Evolutionary conservation across 2,888 invertebrate genomes (phyloP).

Genomic region (Rotaria sp.): DNA sequence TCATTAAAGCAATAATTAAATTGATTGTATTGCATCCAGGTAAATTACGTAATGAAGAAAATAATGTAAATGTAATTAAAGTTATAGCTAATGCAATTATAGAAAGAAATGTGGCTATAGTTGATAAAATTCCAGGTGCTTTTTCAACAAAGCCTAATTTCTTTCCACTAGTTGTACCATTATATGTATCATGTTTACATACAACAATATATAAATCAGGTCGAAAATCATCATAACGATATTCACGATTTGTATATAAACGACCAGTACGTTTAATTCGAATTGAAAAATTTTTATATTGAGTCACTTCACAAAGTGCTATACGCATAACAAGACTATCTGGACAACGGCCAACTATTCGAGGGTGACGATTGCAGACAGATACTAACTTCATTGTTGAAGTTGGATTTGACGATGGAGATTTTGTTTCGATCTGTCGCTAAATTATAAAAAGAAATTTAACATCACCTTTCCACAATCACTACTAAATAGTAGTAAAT

Average conservation of each 20-base stretch:
- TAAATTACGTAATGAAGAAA: slow-evolving; percentile 33
- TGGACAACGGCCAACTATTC: slow-evolving; percentile 10
- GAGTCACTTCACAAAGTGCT: background rate
- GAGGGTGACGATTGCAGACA: slow-evolving; percentile 37
- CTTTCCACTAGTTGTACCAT: background rate
- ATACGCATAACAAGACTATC: slow-evolving; percentile 4
- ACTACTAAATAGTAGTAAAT: no score
- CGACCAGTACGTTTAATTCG: background rate
- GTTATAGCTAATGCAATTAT: slow-evolving; percentile 31
- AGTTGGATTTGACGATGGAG: slow-evolving; percentile 23
- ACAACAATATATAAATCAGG: slow-evolving; percentile 36
- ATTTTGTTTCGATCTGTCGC: background rate
- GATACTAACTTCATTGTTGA: slow-evolving; percentile 27
- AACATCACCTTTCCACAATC: no score
- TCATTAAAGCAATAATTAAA: slow-evolving; percentile 48
- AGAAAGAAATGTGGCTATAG: slow-evolving; percentile 27
- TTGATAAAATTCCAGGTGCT: slow-evolving; percentile 31
- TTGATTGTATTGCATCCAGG: slow-evolving; percentile 50
- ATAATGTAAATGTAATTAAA: slow-evolving; percentile 34
- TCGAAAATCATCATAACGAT: slow-evolving; percentile 32
- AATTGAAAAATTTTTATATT: background rate
- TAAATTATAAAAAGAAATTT: background rate
- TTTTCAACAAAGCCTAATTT: background rate
- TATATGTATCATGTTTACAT: slow-evolving; percentile 29
- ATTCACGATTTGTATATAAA: slow-evolving; percentile 37